A percentile compares a stretch with the other conserved stretches of the same genome.
These are phyloP conservation scores for Spodoptera litura DNA, from an alignment of 1,140 invertebrate genomes.

Conservation along the genomic window DNA sequence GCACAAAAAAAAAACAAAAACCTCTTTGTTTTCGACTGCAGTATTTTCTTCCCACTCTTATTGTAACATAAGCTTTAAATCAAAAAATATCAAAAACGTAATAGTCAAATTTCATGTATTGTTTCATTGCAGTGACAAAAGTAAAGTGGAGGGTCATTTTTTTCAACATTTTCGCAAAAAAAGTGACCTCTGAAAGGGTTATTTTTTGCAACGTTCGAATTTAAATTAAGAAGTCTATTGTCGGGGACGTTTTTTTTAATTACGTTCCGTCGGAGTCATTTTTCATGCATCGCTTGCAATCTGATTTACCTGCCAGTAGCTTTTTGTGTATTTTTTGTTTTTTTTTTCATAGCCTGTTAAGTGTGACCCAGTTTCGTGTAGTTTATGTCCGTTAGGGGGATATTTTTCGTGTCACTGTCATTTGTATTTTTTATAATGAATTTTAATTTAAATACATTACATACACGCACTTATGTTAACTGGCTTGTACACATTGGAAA, in stretches of 20 bases:
- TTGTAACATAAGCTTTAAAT: slow-evolving; percentile 78
- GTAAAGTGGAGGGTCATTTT: slow-evolving; percentile 57
- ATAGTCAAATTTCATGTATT: slow-evolving; percentile 80
- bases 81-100: slow-evolving; percentile 76
- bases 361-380: slow-evolving; percentile 48
- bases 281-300: slow-evolving; percentile 84
- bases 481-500: too few relatives aligned
- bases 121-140: slow-evolving; percentile 74
- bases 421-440: slow-evolving; percentile 1
- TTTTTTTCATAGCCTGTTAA: slow-evolving; percentile 30
- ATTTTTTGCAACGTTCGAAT: slow-evolving; percentile 72
- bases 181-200: slow-evolving; percentile 45
- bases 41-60: slow-evolving; percentile 69
- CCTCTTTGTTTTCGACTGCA: slow-evolving; percentile 54
- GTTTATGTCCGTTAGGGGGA: slow-evolving; percentile 16
- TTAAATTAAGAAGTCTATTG: slow-evolving; percentile 73
- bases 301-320: slow-evolving; percentile 80
- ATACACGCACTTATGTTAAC: too few relatives aligned
- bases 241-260: slow-evolving; percentile 81
- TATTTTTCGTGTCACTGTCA: slow-evolving; percentile 2
- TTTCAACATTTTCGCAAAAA: slow-evolving; percentile 49
- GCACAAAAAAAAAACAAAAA: slow-evolving; percentile 57
- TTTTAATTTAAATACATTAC: too few relatives aligned
- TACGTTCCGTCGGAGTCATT: slow-evolving; percentile 78
- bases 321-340: slow-evolving; percentile 55